Percentiles rank a stretch among this genome's conserved stretches.
These are phyloP conservation scores for Trochalopteron elliotii DNA, from an alignment of 2,113 vertebrate genomes.

Conservation along the genomic window DNA sequence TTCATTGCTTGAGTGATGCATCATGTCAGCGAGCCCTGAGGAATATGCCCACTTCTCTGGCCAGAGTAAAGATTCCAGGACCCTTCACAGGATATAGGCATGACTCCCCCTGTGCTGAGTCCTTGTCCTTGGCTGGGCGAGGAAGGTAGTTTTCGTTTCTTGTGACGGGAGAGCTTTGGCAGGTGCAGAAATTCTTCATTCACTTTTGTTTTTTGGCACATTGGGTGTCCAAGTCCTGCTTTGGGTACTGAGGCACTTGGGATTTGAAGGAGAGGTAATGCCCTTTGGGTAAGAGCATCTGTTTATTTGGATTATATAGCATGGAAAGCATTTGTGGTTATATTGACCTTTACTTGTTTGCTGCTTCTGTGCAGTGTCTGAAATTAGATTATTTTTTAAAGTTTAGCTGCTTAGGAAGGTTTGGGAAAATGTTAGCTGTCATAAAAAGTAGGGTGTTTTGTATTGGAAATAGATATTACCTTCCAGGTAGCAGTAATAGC, in stretches of 20 bases:
- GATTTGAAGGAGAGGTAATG: not conserved
- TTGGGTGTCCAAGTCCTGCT: not conserved
- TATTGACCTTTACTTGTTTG: not conserved
- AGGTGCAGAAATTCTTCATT: not conserved
- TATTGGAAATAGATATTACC: not conserved
- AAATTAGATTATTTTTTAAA: not conserved
- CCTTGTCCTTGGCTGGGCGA: rapidly evolving
- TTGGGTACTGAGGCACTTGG: not conserved
- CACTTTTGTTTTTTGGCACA: not conserved
- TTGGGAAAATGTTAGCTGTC: constrained; percentile 1
- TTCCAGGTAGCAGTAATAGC: constrained; percentile 11
- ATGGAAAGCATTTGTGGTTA: not conserved
- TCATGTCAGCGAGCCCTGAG: not conserved
- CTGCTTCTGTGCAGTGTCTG: not conserved
- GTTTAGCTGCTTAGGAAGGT: not conserved
- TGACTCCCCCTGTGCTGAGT: not conserved
- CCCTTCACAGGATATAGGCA: not conserved
- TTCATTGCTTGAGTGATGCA: not conserved
- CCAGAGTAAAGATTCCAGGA: not conserved
- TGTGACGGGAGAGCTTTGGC: not conserved
- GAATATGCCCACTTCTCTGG: not conserved
- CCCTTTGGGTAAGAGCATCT: not conserved
- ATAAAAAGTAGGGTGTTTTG: not conserved
- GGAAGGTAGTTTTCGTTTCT: not conserved
- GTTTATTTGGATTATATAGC: not conserved